Percentiles rank a stretch among this genome's conserved stretches.
Evolutionary conservation across 2,888 invertebrate species (phyloP).

Genomic region (Cerceris ruficornis): DNA sequence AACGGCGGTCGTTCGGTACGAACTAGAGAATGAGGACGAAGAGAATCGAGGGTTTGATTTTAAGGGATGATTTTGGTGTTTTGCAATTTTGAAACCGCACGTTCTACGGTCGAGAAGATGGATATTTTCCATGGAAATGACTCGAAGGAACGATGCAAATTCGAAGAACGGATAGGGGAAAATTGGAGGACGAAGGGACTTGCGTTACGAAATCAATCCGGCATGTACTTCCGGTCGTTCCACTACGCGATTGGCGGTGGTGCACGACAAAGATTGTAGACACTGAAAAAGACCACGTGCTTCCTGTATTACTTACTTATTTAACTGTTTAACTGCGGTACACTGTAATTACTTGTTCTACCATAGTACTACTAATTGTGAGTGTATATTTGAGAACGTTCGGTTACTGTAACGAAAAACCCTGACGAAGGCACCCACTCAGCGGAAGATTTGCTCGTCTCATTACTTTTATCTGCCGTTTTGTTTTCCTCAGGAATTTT

Average conservation of each 20-base stretch:
- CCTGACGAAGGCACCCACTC: conserved; percentile 81
- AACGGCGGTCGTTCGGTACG: conserved; percentile 9
- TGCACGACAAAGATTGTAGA: conserved; percentile 75
- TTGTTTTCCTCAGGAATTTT: not conserved
- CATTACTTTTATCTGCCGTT: conserved; percentile 9
- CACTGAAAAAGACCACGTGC: conserved; percentile 79
- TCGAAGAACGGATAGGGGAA: conserved; percentile 4
- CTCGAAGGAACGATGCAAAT: no score
- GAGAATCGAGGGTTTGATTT: no score
- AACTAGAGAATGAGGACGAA: no score
- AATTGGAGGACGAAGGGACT: conserved; percentile 35
- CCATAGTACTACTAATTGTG: conserved; percentile 80
- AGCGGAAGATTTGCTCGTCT: conserved; percentile 59
- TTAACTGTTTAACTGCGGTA: conserved; percentile 79
- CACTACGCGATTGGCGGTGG: conserved; percentile 66
- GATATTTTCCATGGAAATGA: not conserved
- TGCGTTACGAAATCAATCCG: conserved; percentile 66
- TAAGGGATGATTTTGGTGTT: no score
- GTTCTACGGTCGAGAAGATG: not conserved
- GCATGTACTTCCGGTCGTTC: conserved; percentile 62
- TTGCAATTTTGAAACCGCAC: conserved; percentile 26
- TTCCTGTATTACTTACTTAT: conserved; percentile 79
- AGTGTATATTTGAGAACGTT: conserved; percentile 80
- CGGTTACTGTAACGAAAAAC: conserved; percentile 81
- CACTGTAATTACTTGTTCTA: conserved; percentile 79